Percentiles rank a stretch among this genome's conserved stretches.
phyloP scores from a whole-genome alignment of 2,113 vertebrate genomes.

The Raja brachyura region DNA sequence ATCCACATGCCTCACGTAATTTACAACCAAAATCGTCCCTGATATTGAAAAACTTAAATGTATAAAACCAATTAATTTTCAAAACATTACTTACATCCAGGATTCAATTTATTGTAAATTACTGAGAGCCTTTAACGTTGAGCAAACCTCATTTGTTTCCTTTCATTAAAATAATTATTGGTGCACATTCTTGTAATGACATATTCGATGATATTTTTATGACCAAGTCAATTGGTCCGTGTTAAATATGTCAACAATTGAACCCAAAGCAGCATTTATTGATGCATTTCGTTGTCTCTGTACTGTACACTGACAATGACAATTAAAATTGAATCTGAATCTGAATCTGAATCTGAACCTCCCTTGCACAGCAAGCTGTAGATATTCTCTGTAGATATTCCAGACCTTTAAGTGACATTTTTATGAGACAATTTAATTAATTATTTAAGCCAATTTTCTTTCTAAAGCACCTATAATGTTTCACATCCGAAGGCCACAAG shows the following conservation, averaged over 20 bases:
- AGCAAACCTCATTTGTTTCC: neutral
- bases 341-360: too few relatives aligned
- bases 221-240: neutral
- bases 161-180: constrained; percentile 25
- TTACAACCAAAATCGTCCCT: neutral
- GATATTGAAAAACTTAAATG: neutral
- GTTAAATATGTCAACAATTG: neutral
- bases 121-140: neutral
- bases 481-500: neutral
- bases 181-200: neutral
- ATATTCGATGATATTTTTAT: neutral
- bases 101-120: too few relatives aligned
- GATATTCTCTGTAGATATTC: neutral
- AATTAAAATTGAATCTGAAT: too few relatives aligned
- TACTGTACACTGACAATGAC: too few relatives aligned
- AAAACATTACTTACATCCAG: too few relatives aligned
- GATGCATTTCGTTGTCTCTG: too few relatives aligned
- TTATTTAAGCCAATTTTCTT: neutral
- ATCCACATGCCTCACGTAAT: neutral
- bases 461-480: neutral
- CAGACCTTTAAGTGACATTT: neutral
- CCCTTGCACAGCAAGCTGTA: neutral
- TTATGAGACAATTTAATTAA: neutral
- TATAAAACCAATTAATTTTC: neutral
- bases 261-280: neutral